Evolutionary conservation across 2,888 invertebrate genomes (phyloP), one percentile per base, ranked within the genome.

Genomic region (Hanleya hanleyi): DNA sequence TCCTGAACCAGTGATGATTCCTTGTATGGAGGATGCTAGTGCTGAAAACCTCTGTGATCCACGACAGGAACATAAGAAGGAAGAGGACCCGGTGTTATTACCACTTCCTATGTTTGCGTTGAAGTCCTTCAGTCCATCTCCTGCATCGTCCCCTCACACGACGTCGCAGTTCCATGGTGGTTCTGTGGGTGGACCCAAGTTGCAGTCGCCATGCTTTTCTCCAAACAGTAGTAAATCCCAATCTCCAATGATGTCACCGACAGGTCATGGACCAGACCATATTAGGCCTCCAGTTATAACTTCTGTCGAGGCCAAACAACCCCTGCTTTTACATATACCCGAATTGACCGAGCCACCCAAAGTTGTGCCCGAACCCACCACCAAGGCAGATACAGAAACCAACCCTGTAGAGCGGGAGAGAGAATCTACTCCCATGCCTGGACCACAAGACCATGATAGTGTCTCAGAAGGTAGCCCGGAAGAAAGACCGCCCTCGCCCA

Each of bases 61-160:
- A 29, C 22, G 57, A 57, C 57, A 57, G 12, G 26, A 57, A 32
- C 57, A 57, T 57, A 22, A 9, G 68, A 71, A 70, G 65, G 67
- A 74, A 29, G 73, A 76, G 65, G 75, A 78, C 69, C 95, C 96
- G 38, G 93, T 97, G 91, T 94, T 95, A 84, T 92, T 97, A 85
- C 97, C 97, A 32, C 91, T 97, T 83, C 97, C 97, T 50, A 94
- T 95, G 91, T 97, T 97, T 90, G 97, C 97, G 26, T 93, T 67
- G n/a, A 70, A 71, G 37, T 67, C 71, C 41, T 35, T 66, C 47
- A 65, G 51, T 15, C 22, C 70, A 29, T 70, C 70, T 15, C 71
- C 18, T 22, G 15, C 26, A 26, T 9, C 64, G n/a, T 22, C 57
- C 32, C 15, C 32, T 75, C 57, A 73, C 73, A 72, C 77, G 73